Evolutionary conservation across 2,888 invertebrate species (phyloP).

Genomic region (Bedellia somnulentella): DNA sequence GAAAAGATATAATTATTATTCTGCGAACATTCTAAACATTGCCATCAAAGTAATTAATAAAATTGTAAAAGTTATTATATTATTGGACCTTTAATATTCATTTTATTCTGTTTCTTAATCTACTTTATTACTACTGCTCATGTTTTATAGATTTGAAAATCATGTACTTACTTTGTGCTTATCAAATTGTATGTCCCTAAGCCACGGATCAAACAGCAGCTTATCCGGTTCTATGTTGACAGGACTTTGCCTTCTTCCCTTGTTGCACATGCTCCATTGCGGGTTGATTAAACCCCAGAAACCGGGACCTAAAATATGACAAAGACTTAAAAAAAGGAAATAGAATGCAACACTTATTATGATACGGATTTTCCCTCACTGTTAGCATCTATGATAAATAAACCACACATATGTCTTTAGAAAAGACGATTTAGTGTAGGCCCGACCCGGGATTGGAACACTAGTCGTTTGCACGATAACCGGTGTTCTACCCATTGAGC

Average conservation of each 20-base stretch:
- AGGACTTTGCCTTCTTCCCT: slow-evolving; percentile 94
- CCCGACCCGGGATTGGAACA: too few species aligned
- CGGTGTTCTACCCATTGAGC: too few species aligned
- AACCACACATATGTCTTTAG: too few species aligned
- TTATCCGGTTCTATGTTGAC: slow-evolving; percentile 95
- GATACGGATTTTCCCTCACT: too few species aligned
- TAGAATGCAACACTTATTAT: background rate
- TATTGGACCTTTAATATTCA: background rate
- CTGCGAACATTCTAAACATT: too few species aligned
- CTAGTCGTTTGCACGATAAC: too few species aligned
- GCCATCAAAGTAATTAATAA: too few species aligned
- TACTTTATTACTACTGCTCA: background rate
- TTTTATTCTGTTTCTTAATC: background rate
- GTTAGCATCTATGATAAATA: too few species aligned
- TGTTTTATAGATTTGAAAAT: too few species aligned
- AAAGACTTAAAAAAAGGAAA: slow-evolving; percentile 14
- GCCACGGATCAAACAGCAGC: slow-evolving; percentile 92
- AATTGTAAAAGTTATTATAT: too few species aligned
- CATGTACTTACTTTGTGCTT: slow-evolving; percentile 88
- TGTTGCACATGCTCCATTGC: slow-evolving; percentile 97
- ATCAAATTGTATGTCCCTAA: slow-evolving; percentile 87
- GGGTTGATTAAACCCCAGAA: slow-evolving; percentile 99
- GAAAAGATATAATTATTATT: too few species aligned
- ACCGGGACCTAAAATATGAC: slow-evolving; percentile 87
- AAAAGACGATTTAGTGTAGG: too few species aligned